These are phyloP conservation scores for Tiaroga cobitis DNA, from an alignment of 2,797 vertebrate genomes.

Conservation along the genomic window DNA sequence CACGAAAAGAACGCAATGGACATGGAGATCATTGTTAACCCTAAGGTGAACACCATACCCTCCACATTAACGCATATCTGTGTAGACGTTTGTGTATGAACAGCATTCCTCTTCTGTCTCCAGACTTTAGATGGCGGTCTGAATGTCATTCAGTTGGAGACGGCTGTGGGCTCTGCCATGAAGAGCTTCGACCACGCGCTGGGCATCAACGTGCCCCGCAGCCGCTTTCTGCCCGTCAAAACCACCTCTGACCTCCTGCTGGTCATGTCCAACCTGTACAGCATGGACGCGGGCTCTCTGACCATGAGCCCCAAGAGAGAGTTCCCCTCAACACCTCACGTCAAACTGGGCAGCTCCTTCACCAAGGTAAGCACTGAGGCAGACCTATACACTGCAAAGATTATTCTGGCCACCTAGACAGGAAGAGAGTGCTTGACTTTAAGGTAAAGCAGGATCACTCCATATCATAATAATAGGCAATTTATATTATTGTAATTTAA, in stretches of 20 bases:
- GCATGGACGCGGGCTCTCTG: conserved; percentile 85
- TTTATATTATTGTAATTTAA: neutral
- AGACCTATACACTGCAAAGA: no score
- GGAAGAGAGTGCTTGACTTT: neutral
- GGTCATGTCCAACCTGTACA: conserved; percentile 90
- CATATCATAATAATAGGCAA: neutral
- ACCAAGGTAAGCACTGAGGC: conserved; percentile 79
- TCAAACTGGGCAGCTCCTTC: conserved; percentile 90
- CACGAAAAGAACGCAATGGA: conserved; percentile 86
- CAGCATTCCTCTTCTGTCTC: neutral
- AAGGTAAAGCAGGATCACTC: neutral
- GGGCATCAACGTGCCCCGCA: conserved; percentile 88
- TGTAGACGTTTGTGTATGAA: neutral
- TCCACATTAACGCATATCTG: neutral
- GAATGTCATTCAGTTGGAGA: conserved; percentile 88
- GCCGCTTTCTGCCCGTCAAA: conserved; percentile 89
- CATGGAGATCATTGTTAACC: conserved; percentile 91
- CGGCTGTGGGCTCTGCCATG: conserved; percentile 86
- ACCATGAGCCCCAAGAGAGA: conserved; percentile 89
- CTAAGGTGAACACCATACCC: conserved; percentile 76
- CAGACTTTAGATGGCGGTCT: conserved; percentile 88
- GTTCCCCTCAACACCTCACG: conserved; percentile 87
- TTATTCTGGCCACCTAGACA: neutral
- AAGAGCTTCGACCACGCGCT: conserved; percentile 90
- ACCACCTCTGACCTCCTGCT: conserved; percentile 88